A percentile compares a stretch with the other conserved stretches of the same genome.
Conservation (phyloP, 2,113 vertebrate species). For the Hemiprocne comata region DNA sequence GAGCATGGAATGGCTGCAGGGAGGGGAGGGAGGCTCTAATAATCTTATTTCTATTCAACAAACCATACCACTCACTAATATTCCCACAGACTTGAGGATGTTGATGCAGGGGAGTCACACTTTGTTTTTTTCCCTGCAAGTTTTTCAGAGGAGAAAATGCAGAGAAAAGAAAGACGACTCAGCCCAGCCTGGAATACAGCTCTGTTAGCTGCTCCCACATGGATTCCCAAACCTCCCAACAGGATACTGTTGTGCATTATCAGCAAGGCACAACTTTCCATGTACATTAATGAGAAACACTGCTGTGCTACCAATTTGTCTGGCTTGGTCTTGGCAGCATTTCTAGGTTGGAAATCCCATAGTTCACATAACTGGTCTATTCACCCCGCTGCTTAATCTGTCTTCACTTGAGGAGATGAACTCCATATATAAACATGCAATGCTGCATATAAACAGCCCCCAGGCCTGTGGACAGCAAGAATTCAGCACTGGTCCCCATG, state of each 20-base stretch:
- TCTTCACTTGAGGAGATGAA: constrained; percentile 68
- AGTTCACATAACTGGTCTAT: constrained; percentile 59
- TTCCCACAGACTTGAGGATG: constrained; percentile 6
- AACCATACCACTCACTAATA: neutral
- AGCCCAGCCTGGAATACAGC: neutral
- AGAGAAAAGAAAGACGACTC: neutral
- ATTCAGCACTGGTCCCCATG: neutral
- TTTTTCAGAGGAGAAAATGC: neutral
- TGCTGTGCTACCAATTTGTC: constrained; percentile 70
- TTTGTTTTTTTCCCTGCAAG: neutral
- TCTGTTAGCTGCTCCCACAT: constrained; percentile 28
- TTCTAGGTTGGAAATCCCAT: constrained; percentile 53
- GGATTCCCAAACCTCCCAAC: constrained; percentile 41
- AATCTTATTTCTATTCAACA: neutral
- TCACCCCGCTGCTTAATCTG: constrained; percentile 65
- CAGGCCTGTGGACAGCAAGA: neutral
- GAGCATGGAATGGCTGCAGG: neutral
- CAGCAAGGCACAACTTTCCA: constrained; percentile 60
- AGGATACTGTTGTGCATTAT: constrained; percentile 57
- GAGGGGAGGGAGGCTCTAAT: neutral
- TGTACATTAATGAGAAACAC: constrained; percentile 66
- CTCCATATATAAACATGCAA: constrained; percentile 27
- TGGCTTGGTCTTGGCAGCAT: constrained; percentile 59
- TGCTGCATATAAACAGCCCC: constrained; percentile 45
- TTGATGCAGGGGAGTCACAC: neutral